These are phyloP conservation scores for Sakesphorus luctuosus DNA, from an alignment of 2,113 vertebrate genomes.

Conservation along the genomic window DNA sequence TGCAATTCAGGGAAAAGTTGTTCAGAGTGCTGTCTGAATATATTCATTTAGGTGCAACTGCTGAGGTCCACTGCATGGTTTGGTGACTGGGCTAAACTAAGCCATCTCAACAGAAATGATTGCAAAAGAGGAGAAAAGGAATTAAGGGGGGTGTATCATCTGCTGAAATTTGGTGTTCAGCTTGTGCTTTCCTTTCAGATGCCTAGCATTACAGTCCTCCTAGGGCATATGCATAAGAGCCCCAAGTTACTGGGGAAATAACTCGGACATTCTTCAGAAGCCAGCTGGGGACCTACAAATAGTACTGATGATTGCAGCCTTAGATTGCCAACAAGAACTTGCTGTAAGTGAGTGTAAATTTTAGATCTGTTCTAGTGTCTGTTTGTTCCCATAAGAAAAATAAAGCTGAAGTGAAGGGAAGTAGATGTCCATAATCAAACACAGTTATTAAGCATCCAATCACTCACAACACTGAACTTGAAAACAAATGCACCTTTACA, in stretches of 20 bases:
- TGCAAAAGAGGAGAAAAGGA: background rate
- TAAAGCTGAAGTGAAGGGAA: background rate
- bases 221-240: background rate
- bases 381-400: background rate
- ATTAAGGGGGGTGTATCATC: background rate
- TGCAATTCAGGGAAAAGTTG: background rate
- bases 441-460: background rate
- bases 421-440: background rate
- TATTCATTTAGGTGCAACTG: background rate
- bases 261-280: background rate
- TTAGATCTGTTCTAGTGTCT: background rate
- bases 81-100: background rate
- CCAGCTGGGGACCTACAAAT: background rate
- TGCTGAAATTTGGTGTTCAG: background rate
- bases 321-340: background rate
- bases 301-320: background rate
- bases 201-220: background rate
- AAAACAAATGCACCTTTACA: background rate
- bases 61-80: background rate
- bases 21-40: background rate
- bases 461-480: background rate
- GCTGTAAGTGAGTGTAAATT: background rate
- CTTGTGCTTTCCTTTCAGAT: background rate
- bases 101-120: background rate
- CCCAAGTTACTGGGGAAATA: background rate